Conservation (phyloP, 2,113 vertebrate species). For the Colaptes auratus region DNA sequence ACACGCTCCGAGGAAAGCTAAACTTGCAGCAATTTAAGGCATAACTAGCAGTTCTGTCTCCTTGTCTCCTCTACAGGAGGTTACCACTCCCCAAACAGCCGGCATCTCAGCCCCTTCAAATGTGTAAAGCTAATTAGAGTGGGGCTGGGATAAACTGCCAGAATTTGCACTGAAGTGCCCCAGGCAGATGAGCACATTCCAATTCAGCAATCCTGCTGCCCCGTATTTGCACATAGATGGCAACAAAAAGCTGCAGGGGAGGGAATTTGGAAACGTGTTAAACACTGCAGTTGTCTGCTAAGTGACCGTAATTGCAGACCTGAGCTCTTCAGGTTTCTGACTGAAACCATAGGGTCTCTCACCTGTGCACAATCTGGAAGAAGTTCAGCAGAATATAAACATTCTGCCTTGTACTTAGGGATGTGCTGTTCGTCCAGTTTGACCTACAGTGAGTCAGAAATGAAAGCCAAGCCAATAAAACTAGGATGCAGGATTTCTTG, state of each 20-base stretch:
- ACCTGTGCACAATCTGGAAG: not conserved
- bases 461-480: not conserved
- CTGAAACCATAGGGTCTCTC: constrained; percentile 20
- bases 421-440: not conserved
- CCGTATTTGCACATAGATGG: constrained; percentile 42
- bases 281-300: constrained; percentile 42
- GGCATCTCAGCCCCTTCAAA: not conserved
- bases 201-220: constrained; percentile 14
- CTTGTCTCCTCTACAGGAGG: constrained; percentile 21
- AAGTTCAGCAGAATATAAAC: not conserved
- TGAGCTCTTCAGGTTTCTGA: not conserved
- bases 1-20: not conserved
- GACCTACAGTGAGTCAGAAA: not conserved
- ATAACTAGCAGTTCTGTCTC: not conserved
- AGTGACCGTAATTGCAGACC: constrained; percentile 38
- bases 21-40: not conserved
- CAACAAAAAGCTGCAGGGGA: constrained; percentile 43
- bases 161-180: constrained; percentile 28
- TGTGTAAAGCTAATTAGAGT: constrained; percentile 17
- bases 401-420: not conserved
- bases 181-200: constrained; percentile 39
- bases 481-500: not conserved
- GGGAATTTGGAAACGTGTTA: constrained; percentile 30
- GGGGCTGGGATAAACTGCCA: constrained; percentile 6
- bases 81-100: not conserved